Evolutionary conservation across 2,113 vertebrate genomes (phyloP).

Genomic region (Athene cunicularia): DNA sequence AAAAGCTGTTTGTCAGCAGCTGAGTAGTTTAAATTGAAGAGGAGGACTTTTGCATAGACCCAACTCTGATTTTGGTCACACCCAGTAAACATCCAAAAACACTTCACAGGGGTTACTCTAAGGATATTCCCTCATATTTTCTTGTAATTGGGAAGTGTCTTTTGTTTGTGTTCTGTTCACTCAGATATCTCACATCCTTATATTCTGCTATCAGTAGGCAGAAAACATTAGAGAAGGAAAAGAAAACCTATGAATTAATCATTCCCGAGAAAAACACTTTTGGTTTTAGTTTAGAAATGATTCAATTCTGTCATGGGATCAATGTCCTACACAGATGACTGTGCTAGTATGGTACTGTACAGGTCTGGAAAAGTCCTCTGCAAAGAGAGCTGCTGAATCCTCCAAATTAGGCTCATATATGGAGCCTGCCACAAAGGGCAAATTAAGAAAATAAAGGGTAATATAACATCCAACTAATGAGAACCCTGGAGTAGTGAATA

Average conservation of each 20-base stretch:
- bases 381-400: background rate
- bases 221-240: background rate
- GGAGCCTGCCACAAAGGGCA: background rate
- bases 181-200: background rate
- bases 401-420: background rate
- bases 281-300: background rate
- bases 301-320: background rate
- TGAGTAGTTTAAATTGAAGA: background rate
- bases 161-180: background rate
- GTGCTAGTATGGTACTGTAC: background rate
- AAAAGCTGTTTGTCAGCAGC: background rate
- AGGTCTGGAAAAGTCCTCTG: background rate
- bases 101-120: background rate
- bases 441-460: slow-evolving; percentile 34
- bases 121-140: background rate
- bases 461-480: slow-evolving; percentile 26
- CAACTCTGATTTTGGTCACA: background rate
- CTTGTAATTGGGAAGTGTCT: background rate
- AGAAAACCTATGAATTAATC: background rate
- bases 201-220: background rate
- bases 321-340: background rate
- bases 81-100: background rate
- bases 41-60: background rate
- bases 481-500: background rate
- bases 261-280: background rate